Evolutionary conservation across 2,888 invertebrate species (phyloP).

Genomic region (Venustoraphidia nigricollis): DNA sequence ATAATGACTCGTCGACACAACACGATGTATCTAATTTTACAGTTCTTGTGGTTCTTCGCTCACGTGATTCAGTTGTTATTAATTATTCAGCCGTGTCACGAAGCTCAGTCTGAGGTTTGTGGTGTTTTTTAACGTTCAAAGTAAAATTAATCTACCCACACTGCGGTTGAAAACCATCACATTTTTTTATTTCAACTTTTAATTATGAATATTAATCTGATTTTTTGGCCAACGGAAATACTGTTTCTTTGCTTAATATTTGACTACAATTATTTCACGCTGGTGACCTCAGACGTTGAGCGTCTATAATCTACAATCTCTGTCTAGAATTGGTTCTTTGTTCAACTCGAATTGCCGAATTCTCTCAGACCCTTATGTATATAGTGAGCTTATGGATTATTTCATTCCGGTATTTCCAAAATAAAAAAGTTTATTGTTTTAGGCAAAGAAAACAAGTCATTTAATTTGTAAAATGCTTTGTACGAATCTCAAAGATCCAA

Average conservation of each 20-base stretch:
- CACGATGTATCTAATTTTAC: background rate
- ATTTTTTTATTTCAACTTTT: too few relatives aligned
- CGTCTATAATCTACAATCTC: too few relatives aligned
- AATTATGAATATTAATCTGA: too few relatives aligned
- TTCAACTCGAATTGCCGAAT: too few relatives aligned
- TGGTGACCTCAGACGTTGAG: too few relatives aligned
- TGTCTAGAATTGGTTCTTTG: too few relatives aligned
- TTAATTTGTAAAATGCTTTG: constrained; percentile 2
- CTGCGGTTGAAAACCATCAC: background rate
- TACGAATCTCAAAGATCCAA: background rate
- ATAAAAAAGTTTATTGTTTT: background rate
- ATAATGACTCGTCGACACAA: constrained; percentile 1
- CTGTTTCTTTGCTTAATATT: too few relatives aligned
- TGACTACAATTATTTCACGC: too few relatives aligned
- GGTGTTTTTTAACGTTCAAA: background rate
- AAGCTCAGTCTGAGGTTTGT: background rate
- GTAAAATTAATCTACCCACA: background rate
- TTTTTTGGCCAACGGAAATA: too few relatives aligned
- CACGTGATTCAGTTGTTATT: constrained; percentile 1
- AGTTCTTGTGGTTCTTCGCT: constrained; percentile 2
- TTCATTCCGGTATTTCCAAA: background rate
- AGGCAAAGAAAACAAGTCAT: constrained; percentile 1
- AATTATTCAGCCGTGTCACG: constrained; percentile 1
- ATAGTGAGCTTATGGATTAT: background rate
- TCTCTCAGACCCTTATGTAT: too few relatives aligned